Base-by-base conservation (phyloP, 2,888 invertebrate species). In the Euphydryas editha region DNA sequence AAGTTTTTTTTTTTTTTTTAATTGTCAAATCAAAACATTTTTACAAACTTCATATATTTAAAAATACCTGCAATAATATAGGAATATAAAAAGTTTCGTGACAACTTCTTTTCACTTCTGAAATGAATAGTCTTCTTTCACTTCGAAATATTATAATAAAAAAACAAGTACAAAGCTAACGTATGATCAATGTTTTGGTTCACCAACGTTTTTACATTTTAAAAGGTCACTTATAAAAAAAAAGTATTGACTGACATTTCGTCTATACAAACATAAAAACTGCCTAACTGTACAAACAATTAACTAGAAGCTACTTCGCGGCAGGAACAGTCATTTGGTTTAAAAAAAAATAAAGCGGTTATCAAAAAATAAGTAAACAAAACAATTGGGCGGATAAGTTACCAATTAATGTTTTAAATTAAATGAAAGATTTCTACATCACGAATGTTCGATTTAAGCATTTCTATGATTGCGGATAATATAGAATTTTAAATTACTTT, bases 361-460 rank as follows among this genome's bases (percentile, higher is more conserved):
- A 69, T 64, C 67, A 47, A 54, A 68, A 69, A 65, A 70, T 79
- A 83, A 75, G 87, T 91, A 92, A 92, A 91, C 91, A 92, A 90
- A 90, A 88, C 88, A 86, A 75, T 77, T 75, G 78, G 82, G 79
- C 78, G 80, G 80, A 83, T 78, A 80, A 76, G 69, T 67, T 37
- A 68, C 75, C 74, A 78, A 78, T 74, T 72, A 69, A 68, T 69
- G 71, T 63, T 73, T 75, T 68, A 67, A 55, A 64, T 61, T 67
- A 68, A 69, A 65, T 72, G 54, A 49, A 64, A 44, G 54, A 24
- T 21, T 17, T 24, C 58, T 46, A 46, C 37, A 65, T 36, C 13
- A 46, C 11, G 36, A 57, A 55, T 62, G 39, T 60, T 61, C 18
- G 17, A 36, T 18, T 6, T 46, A 44, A 42, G 24, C 54, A 58